phyloP scores from a whole-genome alignment of 2,797 vertebrate species.

The Aplochiton taeniatus region DNA sequence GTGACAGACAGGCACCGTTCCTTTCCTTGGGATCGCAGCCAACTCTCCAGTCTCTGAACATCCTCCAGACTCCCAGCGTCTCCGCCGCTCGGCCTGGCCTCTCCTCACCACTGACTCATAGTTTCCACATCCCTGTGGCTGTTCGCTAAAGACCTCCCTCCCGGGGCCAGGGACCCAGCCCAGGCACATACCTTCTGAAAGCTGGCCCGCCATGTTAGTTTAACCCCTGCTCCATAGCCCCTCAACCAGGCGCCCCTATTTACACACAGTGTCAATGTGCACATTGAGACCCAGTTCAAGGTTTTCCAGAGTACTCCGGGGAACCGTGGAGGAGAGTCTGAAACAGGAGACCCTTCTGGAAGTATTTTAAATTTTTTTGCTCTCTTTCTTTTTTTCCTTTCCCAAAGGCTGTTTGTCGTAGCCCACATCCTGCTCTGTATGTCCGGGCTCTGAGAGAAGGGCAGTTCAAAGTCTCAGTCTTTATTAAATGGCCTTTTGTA shows the following conservation, averaged over 20 bases:
- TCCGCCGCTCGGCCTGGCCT: conserved; percentile 51
- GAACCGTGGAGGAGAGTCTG: not conserved
- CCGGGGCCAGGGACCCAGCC: conserved; percentile 19
- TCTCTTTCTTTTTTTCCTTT: conserved; percentile 20
- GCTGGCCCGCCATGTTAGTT: conserved; percentile 46
- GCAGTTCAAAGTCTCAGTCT: conserved; percentile 53
- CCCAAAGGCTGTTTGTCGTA: conserved; percentile 13
- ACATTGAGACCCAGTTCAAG: conserved; percentile 53
- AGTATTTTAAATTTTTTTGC: conserved; percentile 36
- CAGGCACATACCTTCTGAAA: conserved; percentile 48
- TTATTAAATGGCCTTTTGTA: conserved; percentile 56
- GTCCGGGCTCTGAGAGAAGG: conserved; percentile 53
- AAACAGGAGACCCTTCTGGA: conserved; percentile 56
- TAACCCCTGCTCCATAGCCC: conserved; percentile 44
- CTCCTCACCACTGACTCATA: conserved; percentile 68
- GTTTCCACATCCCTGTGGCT: conserved; percentile 76
- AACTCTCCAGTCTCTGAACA: conserved; percentile 67
- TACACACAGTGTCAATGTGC: conserved; percentile 57
- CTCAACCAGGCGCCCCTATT: conserved; percentile 43
- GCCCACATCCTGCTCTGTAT: conserved; percentile 51
- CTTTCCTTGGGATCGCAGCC: conserved; percentile 17
- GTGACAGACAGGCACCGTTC: conserved; percentile 66
- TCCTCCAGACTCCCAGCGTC: conserved; percentile 67
- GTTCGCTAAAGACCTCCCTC: conserved; percentile 57
- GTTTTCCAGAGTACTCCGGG: conserved; percentile 34